Evolutionary conservation across 2,797 vertebrate genomes (phyloP), one percentile per base, ranked within the genome.

Genomic region (Myoxocephalus aenaeus): DNA sequence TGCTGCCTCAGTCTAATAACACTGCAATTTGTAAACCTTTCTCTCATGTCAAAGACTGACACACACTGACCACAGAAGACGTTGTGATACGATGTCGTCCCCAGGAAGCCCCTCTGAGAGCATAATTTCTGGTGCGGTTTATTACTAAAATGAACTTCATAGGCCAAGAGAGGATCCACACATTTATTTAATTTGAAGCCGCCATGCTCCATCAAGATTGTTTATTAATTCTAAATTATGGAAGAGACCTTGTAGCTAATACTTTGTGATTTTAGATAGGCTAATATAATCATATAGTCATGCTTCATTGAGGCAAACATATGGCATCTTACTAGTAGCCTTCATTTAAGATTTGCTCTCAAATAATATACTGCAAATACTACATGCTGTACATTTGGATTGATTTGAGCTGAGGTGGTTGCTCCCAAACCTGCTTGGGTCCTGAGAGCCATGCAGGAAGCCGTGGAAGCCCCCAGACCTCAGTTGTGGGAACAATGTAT

Each of bases 1-100:
- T 94, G 90, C 93, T 94, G 95, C 95, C 87, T 90, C 90, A 77
- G 91, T 90, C 96, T 95, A 96, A 96, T 95, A 94, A 96, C 81
- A 90, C 75, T 61, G 57, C 40, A 85, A 79, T 84, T 77, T 76
- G 36, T 65, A 57, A 74, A 83, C 70, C 80, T 80, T 74, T 71
- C 81, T 81, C 74, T 84, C 32, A 44, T 84, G 71, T 82, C 92
- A 94, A 82, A 85, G 46, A 66, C 73, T 58, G 77, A 77, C 20
- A 10, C 62, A 67, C 7, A 8, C 63, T 78, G 67, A 73, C 74
- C 84, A 70, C 64, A 61, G 53, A 70, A 62, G 61, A 69, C 40
- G 67, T 5, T 51, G 15, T 56, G 57, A 77, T 66, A 59, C 54
- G 64, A 66, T 18, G 75, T 51, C 68, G n/a, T 56, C 75, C 54